Conservation (phyloP, 2,797 vertebrate genomes). For the Gouania willdenowi region DNA sequence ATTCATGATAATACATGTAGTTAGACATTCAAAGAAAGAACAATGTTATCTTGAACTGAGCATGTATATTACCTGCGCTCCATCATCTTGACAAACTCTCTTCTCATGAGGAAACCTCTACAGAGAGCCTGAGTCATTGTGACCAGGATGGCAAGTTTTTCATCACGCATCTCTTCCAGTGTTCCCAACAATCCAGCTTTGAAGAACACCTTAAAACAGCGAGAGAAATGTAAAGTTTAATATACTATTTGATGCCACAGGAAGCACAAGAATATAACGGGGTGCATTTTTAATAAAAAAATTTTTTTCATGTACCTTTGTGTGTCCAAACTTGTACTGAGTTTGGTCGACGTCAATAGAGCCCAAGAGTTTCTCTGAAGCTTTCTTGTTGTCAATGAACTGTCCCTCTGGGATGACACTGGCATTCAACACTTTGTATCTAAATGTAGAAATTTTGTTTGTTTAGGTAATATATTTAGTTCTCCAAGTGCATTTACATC, state of each 20-base stretch:
- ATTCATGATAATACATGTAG: too few relatives aligned
- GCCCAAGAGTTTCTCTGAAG: conserved; percentile 84
- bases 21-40: too few relatives aligned
- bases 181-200: conserved; percentile 83
- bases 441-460: too few relatives aligned
- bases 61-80: conserved; percentile 74
- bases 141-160: conserved; percentile 77
- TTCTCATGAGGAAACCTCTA: conserved; percentile 78
- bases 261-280: too few relatives aligned
- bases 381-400: conserved; percentile 89
- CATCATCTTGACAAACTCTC: conserved; percentile 80
- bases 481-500: not conserved
- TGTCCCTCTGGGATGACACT: conserved; percentile 87
- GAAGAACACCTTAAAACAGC: conserved; percentile 81
- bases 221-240: not conserved
- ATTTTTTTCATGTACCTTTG: conserved; percentile 68
- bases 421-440: conserved; percentile 75
- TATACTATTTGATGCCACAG: too few relatives aligned
- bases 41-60: too few relatives aligned
- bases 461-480: not conserved
- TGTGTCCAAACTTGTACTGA: conserved; percentile 86
- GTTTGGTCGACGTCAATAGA: conserved; percentile 84
- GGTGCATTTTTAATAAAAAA: too few relatives aligned
- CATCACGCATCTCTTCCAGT: conserved; percentile 85
- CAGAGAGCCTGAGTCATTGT: conserved; percentile 78